Evolutionary conservation across 2,888 invertebrate genomes (phyloP), one percentile per base, ranked within the genome.

Genomic region (Uloborus plumipes): DNA sequence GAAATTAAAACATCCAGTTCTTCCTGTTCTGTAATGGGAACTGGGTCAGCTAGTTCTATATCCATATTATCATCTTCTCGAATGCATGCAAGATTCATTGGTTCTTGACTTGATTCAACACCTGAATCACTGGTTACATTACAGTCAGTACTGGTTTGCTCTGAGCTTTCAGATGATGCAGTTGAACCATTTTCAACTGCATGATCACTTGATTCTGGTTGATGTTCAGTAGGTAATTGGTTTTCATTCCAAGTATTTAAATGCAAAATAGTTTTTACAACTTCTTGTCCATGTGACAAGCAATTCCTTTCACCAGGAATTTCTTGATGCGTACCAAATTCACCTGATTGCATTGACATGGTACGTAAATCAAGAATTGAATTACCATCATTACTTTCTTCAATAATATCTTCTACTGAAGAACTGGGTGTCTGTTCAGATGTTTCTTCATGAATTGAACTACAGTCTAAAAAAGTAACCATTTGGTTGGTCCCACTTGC

Each of bases 121-220:
- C 84, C 84, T 39, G 84, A 84, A 64, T 84, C 84, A 58, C 84
- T 84, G 16, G 84, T 84, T n/a, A 84, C 80, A 66, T 78, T 70
- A 55, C 76, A 69, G 53, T 84, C 82, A 18, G 75, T 71, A 49
- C 74, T 74, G 49, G 80, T 71, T 55, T 76, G 78, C 67, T 82
- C 81, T 7, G 84, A 84, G 31, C 66, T 82, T 39, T 84, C 84
- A 9, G 84, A 84, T 6, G 84, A 84, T 50, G 84, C 84, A 18
- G 81, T 81, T 39, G 81, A 81, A 26, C 77, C 74, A 72, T 76
- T 84, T 73, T 84, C 84, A 11, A 62, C 81, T 22, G 67, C 81
- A 70, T 74, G 58, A 22, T 81, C 81, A 49, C 61, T 61, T 14
- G 74, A 61, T 58, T 84, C 80, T 20, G 55, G 55, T 39, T 65